Evolutionary conservation across 2,888 invertebrate genomes (phyloP), one percentile per base, ranked within the genome.

Genomic region (Ectemnius cavifrons): DNA sequence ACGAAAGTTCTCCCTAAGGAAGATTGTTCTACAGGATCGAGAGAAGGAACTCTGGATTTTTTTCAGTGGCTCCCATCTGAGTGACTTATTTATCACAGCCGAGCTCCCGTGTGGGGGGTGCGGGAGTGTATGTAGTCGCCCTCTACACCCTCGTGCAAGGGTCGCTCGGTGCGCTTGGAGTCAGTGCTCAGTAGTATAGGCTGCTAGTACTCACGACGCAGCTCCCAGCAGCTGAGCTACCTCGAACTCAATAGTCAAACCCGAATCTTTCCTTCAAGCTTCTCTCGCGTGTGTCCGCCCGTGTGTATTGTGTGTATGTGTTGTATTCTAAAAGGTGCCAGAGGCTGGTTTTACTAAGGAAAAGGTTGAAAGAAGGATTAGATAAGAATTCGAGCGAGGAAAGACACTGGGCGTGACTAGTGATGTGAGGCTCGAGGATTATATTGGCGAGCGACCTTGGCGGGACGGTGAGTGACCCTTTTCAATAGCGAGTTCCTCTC

Each of bases 401-500:
- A 47, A 28, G 6, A 27, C 11, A 37, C 37, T 67, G 64, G 76
- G 61, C 64, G 70, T 66, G 56, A 65, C 67, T 60, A 60, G 75
- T 20, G 52, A 72, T 74, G 81, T 69, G 75, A 80, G 23, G 23
- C 23, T 23, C 23, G 23, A 23, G 16, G 52, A 37, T 37, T 37
- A 64, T 63, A 68, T 64, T 23, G 47, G 57, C 18, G 63, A 62
- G 23, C 83, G 85, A 84, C 88, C 87, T 89, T 89, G 85, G 80
- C 73, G 79, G 78, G 81, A 82, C 86, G 89, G 89, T 89, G 89
- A 89, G 89, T 87, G 88, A 88, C 88, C 88, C 82, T 86, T 82
- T 82, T 77, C 68, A 67, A 74, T 67, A 62, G 76, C 71, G 58
- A 23, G 60, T 59, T 57, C 68, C 28, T 63, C 61, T 37, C 62